Evolutionary conservation across 2,797 vertebrate species (phyloP).

Genomic region (Pseudocheirus occidentalis): DNA sequence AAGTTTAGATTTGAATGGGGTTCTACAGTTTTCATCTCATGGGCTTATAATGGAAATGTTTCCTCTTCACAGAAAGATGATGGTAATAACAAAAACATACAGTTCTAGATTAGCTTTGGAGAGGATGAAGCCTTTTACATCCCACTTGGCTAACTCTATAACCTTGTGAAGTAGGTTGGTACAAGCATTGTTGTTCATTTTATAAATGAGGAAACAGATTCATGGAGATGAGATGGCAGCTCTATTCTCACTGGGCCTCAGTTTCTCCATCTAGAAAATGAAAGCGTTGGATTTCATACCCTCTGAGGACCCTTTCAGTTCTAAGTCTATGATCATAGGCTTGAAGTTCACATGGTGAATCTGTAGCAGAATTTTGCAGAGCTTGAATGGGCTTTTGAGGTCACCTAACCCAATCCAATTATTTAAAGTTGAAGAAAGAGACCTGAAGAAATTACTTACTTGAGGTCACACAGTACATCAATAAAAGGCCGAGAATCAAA

Average conservation of each 20-base stretch:
- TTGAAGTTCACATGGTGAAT: neutral
- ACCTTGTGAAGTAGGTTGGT: neutral
- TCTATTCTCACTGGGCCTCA: neutral
- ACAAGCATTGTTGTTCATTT: neutral
- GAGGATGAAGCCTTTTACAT: neutral
- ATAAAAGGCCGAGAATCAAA: neutral
- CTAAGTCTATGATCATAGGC: neutral
- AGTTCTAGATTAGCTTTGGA: neutral
- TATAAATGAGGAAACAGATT: neutral
- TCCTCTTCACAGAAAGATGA: neutral
- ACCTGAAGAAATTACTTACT: neutral
- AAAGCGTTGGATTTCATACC: neutral
- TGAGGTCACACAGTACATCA: neutral
- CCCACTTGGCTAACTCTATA: neutral
- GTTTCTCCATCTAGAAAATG: neutral
- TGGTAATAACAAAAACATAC: neutral
- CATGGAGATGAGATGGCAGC: neutral
- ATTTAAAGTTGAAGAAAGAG: neutral
- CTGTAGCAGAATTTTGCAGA: neutral
- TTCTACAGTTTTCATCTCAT: neutral
- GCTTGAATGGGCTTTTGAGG: slow-evolving; percentile 22
- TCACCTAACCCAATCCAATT: neutral
- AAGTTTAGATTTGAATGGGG: slow-evolving; percentile 42
- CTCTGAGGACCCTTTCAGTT: neutral
- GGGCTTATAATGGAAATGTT: neutral